Conservation (phyloP, 2,888 invertebrate genomes). For the Gerris lacustris region DNA sequence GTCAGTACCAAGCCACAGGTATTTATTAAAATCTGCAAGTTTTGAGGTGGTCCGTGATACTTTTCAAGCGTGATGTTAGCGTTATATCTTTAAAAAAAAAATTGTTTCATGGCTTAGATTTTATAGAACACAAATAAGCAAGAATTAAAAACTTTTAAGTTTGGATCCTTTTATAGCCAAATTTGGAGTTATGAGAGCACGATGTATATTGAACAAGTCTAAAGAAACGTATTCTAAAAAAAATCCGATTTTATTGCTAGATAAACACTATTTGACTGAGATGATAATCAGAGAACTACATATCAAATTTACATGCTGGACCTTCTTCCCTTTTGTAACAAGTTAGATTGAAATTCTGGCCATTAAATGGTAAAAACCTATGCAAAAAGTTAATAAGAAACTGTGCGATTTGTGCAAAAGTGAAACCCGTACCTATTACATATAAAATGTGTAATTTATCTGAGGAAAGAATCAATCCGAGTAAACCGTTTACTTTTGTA, state of each 20-base stretch:
- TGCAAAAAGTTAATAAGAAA: conserved; percentile 21
- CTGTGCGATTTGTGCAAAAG: conserved; percentile 17
- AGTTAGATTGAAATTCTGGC: conserved; percentile 28
- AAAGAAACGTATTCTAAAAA: conserved; percentile 26
- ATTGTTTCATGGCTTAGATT: no score
- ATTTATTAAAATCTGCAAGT: no score
- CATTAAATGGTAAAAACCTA: conserved; percentile 24
- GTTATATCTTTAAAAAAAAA: no score
- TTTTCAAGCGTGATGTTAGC: no score
- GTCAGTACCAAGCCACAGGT: no score
- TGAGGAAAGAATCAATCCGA: background rate
- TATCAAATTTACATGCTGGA: conserved; percentile 21
- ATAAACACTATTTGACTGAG: conserved; percentile 7
- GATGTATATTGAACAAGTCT: conserved; percentile 25
- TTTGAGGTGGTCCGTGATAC: no score
- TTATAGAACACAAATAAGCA: background rate
- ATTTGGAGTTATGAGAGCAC: conserved; percentile 29
- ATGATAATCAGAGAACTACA: conserved; percentile 20
- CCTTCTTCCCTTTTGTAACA: conserved; percentile 26
- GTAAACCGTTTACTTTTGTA: background rate
- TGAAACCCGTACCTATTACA: background rate
- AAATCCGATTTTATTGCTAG: conserved; percentile 31
- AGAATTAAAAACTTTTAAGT: conserved; percentile 22
- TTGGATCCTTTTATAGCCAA: conserved; percentile 28
- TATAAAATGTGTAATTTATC: conserved; percentile 12